phyloP scores from a whole-genome alignment of 2,888 invertebrate species.

The Heliconius aoede region DNA sequence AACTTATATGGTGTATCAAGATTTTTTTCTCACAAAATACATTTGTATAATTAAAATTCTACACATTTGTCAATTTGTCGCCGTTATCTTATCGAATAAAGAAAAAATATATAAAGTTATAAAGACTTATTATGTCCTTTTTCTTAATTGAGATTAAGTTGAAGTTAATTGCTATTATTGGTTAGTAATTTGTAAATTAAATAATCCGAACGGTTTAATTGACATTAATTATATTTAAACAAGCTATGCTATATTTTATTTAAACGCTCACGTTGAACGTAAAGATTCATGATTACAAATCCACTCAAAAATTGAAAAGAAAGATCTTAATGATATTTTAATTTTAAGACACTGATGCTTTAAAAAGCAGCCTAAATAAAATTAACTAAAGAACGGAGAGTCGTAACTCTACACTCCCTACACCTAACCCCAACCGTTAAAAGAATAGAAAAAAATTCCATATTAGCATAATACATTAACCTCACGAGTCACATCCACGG shows the following conservation, averaged over 20 bases:
- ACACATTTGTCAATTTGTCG: slow-evolving; percentile 12
- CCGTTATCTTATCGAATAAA: neutral
- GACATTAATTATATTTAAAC: neutral
- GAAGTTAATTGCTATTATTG: neutral
- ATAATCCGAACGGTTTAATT: neutral
- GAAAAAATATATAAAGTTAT: neutral
- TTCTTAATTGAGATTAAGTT: slow-evolving; percentile 1
- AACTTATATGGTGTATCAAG: slow-evolving; percentile 18
- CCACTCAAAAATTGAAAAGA: too few species aligned
- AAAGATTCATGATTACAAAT: too few species aligned
- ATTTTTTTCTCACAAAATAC: neutral
- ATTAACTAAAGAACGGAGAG: neutral
- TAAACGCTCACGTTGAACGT: too few species aligned
- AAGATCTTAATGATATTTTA: neutral
- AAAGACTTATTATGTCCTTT: neutral
- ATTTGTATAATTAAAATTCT: slow-evolving; percentile 15
- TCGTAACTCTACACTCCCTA: neutral
- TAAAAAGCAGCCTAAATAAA: neutral
- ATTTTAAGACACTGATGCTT: neutral
- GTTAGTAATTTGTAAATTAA: neutral
- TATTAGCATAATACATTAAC: slow-evolving; percentile 18
- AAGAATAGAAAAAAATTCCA: neutral
- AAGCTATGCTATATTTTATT: neutral
- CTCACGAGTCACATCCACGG: neutral
- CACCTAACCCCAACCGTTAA: neutral